Base-by-base conservation (phyloP, 2,888 invertebrate species). In the Oeneis ivallda region DNA sequence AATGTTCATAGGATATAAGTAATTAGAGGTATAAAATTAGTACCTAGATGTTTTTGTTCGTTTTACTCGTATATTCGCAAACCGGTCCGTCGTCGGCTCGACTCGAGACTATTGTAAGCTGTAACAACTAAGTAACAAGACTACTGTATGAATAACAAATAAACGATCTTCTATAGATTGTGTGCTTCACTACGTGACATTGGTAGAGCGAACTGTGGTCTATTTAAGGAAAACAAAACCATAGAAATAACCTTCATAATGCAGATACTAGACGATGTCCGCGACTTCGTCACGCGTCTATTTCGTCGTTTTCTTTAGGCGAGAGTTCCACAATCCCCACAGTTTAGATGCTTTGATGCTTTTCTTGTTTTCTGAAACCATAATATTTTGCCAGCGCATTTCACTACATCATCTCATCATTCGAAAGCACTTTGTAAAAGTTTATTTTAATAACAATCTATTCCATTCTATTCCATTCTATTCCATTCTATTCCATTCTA, bases 21-120 rank as follows among this genome's bases (percentile, higher is more conserved):
- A 53, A 53, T 53, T 53, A 37, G 53, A 37, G 53, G 34, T 53
- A 53, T 15, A 53, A 34, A 34, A 53, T 53, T 53, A 53, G 53
- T 53, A 34, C 6, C 2, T 34, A 52, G 32, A n/a, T 32, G 34
- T 53, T 53, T 53, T 53, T 53, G 53, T 34, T 53, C 53, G 10
- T 53, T 4, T n/a, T n/a, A 15, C 8, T 49, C 10, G 11, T 4
- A 53, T 53, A 53, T 53, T 37, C 53, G 53, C 10, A 53, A 53
- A 37, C 53, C 53, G 53, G 53, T 53, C 34, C 13, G n/a, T 32
- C 32, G 6, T 7, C 13, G n/a, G 7, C 50, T 11, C n/a, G 26
- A 52, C 13, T n/a, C 34, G n/a, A 53, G 8, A 53, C 15, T 15
- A 53, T 32, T 50, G 50, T 49, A 49, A 19, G 43, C 1, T 11